phyloP scores from a whole-genome alignment of 2,888 invertebrate genomes.

The Heteromyza rotundicornis region DNA sequence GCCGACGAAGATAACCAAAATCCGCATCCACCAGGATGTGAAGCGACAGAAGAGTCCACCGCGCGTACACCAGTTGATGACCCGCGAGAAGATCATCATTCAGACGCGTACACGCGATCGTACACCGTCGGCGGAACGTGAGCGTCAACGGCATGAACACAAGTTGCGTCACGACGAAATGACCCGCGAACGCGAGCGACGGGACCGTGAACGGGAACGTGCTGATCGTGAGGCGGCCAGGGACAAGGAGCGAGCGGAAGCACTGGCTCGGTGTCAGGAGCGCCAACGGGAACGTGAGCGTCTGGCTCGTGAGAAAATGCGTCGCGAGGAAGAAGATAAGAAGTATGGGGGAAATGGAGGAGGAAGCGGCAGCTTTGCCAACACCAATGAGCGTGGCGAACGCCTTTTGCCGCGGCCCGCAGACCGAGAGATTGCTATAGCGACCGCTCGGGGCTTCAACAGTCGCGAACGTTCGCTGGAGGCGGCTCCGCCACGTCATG shows the following conservation, averaged over 20 bases:
- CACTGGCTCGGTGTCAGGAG: conserved; percentile 70
- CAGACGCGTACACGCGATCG: conserved; percentile 59
- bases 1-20: conserved; percentile 60
- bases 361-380: conserved; percentile 37
- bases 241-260: conserved; percentile 71
- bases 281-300: conserved; percentile 67
- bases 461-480: conserved; percentile 59
- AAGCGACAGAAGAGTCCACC: conserved; percentile 67
- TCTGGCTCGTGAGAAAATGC: conserved; percentile 61
- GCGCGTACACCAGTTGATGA: conserved; percentile 60
- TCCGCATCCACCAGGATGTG: conserved; percentile 57
- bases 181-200: conserved; percentile 64
- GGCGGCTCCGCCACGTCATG: conserved; percentile 35
- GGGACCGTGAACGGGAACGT: conserved; percentile 65
- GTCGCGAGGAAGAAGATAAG: conserved; percentile 62
- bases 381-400: conserved; percentile 62
- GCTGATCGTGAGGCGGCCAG: conserved; percentile 67
- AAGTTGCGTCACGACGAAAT: conserved; percentile 57
- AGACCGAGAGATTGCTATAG: conserved; percentile 69
- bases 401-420: conserved; percentile 70
- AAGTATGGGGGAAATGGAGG: conserved; percentile 41
- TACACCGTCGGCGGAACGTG: conserved; percentile 57
- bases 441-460: conserved; percentile 62
- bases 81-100: conserved; percentile 59
- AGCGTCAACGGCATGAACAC: conserved; percentile 48